Conservation (phyloP, 1,140 invertebrate genomes). For the Panagrolaimus sp. region DNA sequence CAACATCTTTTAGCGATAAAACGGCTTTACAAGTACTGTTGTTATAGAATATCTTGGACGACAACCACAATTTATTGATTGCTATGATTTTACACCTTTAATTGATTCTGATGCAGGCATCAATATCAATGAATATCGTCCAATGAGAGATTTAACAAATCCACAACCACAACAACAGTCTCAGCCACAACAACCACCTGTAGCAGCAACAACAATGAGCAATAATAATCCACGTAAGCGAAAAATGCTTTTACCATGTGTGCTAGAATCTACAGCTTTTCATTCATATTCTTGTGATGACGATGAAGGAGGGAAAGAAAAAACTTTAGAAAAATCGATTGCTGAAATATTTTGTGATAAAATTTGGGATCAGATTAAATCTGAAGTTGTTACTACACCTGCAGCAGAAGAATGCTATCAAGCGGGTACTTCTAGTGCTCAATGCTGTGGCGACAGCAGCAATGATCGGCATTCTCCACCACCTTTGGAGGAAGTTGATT, state of each 20-base stretch:
- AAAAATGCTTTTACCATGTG: background rate
- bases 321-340: too few species aligned
- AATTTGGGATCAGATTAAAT: background rate
- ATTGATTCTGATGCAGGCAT: constrained; percentile 33
- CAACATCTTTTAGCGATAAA: background rate
- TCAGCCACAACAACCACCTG: background rate
- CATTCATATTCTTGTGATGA: too few species aligned
- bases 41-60: constrained; percentile 48
- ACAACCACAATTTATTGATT: constrained; percentile 47
- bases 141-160: constrained; percentile 7
- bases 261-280: background rate
- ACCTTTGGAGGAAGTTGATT: background rate
- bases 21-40: background rate
- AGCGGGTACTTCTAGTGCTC: background rate
- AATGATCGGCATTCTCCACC: background rate
- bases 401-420: background rate
- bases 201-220: background rate
- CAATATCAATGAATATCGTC: constrained; percentile 15
- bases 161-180: constrained; percentile 3
- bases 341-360: constrained; percentile 4
- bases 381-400: background rate
- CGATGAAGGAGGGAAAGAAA: too few species aligned
- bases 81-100: constrained; percentile 46
- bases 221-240: constrained; percentile 22
- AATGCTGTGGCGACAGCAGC: too few species aligned